Evolutionary conservation across 2,888 invertebrate species (phyloP), one percentile per base, ranked within the genome.

Genomic region (Erebia palarica): DNA sequence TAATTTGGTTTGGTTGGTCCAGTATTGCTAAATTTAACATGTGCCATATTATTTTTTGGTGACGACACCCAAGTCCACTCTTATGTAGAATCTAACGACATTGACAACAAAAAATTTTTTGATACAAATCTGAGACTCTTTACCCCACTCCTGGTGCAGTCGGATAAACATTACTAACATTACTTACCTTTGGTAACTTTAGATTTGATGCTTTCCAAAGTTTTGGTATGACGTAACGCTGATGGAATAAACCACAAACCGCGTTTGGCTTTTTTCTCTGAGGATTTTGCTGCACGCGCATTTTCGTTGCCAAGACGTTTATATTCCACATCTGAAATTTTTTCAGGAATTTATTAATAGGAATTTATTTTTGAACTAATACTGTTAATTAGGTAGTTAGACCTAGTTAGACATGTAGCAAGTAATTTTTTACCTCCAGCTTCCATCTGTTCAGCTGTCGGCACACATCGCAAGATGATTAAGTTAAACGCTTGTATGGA

Each of bases 171-270:
- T 36, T 36, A 36, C 7, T 36, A 27, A 27, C 7, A 7, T 36
- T 36, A 36, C 36, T 69, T 81, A 92, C 92, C 92, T 89, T 93
- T 92, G 27, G 77, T 85, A 1, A 92, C 89, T 82, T 93, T 93
- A 1, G 93, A 92, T 77, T 93, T 93, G 18, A 93, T 92, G 75
- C 91, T 93, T 72, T 93, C 94, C 67, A 93, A 82, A 10, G 93
- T 94, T 78, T 92, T 92, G 1, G 93, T 94, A 75, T 93, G 93
- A 11, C 93, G 86, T 73, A 93, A 90, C 16, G 92, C 91, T 57
- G 91, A 90, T 10, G 94, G 93, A 70, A 94, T 91, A 69, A 94
- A 94, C 91, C 94, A 94, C n/a, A 94, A 82, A 1, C 91, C 87
- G 3, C 91, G 86, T 79, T 92, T 93, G 1, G 82, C 77, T 78